A percentile compares a stretch with the other conserved stretches of the same genome.
phyloP scores from a whole-genome alignment of 2,113 vertebrate species.

The Himantopus leucocephalus region DNA sequence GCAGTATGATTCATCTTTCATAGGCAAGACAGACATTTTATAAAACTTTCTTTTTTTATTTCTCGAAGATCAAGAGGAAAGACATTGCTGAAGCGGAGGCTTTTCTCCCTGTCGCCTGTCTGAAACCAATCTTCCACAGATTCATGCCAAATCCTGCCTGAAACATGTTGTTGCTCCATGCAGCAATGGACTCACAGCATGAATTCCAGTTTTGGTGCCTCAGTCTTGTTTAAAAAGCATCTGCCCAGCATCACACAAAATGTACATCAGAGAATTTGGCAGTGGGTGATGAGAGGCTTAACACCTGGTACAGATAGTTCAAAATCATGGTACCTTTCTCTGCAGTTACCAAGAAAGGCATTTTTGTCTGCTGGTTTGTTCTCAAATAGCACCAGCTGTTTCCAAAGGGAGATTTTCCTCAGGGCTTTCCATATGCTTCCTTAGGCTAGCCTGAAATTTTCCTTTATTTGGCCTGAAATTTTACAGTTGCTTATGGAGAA shows the following conservation, averaged over 20 bases:
- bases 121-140: neutral
- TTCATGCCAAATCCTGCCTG: neutral
- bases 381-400: neutral
- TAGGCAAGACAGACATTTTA: neutral
- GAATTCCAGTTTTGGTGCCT: neutral
- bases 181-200: neutral
- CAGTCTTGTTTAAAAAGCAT: neutral
- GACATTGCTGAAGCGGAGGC: neutral
- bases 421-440: neutral
- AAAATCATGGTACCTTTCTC: neutral
- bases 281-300: neutral
- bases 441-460: neutral
- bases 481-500: neutral
- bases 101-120: neutral
- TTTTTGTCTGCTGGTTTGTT: neutral
- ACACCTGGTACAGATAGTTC: neutral
- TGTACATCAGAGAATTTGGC: neutral
- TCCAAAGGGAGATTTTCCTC: neutral
- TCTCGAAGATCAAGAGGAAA: neutral
- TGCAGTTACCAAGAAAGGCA: neutral
- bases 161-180: neutral
- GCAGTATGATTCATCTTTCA: neutral
- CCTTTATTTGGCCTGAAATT: neutral
- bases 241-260: neutral
- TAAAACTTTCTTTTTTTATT: neutral